These are phyloP conservation scores for Toxostoma redivivum DNA, from an alignment of 2,113 vertebrate genomes.

Conservation along the genomic window DNA sequence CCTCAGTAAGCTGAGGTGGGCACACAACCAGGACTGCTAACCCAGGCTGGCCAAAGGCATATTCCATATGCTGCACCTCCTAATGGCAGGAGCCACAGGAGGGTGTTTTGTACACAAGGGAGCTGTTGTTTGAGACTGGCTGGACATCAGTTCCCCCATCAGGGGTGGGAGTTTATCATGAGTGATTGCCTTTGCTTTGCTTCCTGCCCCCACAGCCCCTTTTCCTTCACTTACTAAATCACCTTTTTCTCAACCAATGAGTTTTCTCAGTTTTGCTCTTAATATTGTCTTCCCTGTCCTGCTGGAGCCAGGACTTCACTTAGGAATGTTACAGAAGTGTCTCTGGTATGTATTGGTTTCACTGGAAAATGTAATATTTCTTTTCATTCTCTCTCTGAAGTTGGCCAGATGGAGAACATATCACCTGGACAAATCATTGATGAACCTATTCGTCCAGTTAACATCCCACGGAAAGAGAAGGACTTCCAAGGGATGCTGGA, in stretches of 20 bases:
- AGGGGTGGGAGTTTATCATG: rapidly evolving
- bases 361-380: not conserved
- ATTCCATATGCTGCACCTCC: not conserved
- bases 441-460: constrained; percentile 93
- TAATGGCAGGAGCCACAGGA: not conserved
- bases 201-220: not conserved
- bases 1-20: not conserved
- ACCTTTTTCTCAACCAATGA: rapidly evolving
- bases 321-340: not conserved
- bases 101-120: not conserved
- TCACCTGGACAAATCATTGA: constrained; percentile 96
- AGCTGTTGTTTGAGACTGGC: not conserved
- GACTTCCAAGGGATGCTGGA: constrained; percentile 99
- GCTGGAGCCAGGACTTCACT: not conserved
- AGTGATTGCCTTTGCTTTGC: not conserved
- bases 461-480: constrained; percentile 97
- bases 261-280: not conserved
- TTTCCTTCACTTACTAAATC: not conserved
- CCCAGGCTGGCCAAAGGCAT: not conserved
- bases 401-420: constrained; percentile 84
- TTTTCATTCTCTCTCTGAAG: constrained; percentile 34
- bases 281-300: not conserved
- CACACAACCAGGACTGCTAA: not conserved
- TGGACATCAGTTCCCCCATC: not conserved
- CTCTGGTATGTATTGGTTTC: not conserved